These are phyloP conservation scores for Silurus meridionalis DNA, from an alignment of 2,113 vertebrate species.

Conservation along the genomic window DNA sequence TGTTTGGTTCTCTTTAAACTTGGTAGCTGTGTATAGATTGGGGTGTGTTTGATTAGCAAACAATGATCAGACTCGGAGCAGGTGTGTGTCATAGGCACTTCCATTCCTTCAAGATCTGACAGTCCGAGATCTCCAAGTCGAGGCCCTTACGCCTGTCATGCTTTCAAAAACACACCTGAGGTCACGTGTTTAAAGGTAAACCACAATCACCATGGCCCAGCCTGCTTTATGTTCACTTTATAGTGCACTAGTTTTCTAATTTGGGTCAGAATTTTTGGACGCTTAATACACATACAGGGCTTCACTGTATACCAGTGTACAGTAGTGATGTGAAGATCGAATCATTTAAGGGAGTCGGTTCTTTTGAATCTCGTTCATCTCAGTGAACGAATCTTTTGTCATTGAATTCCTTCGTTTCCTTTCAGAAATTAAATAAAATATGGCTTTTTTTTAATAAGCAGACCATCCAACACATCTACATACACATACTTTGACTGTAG, in stretches of 20 bases:
- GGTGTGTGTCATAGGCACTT: not conserved
- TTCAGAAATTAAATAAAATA: no score
- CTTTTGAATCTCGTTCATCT: no score
- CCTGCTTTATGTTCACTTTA: not conserved
- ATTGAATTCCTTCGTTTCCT: no score
- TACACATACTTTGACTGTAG: no score
- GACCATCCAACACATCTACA: no score
- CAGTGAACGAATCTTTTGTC: no score
- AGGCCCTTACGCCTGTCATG: not conserved
- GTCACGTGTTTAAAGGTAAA: not conserved
- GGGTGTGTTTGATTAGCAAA: conserved; percentile 8
- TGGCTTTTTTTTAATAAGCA: no score
- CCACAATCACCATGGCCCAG: not conserved
- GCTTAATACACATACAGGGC: not conserved
- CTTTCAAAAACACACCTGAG: not conserved
- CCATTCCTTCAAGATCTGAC: not conserved
- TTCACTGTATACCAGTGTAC: no score
- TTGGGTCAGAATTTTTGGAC: not conserved
- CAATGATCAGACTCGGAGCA: conserved; percentile 6
- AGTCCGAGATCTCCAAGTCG: not conserved
- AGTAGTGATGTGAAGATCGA: no score
- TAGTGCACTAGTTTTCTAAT: not conserved
- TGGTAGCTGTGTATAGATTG: not conserved
- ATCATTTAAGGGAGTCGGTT: no score
- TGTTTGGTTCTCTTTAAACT: not conserved